phyloP scores from a whole-genome alignment of 2,797 vertebrate species.

The Buceros bicornis region DNA sequence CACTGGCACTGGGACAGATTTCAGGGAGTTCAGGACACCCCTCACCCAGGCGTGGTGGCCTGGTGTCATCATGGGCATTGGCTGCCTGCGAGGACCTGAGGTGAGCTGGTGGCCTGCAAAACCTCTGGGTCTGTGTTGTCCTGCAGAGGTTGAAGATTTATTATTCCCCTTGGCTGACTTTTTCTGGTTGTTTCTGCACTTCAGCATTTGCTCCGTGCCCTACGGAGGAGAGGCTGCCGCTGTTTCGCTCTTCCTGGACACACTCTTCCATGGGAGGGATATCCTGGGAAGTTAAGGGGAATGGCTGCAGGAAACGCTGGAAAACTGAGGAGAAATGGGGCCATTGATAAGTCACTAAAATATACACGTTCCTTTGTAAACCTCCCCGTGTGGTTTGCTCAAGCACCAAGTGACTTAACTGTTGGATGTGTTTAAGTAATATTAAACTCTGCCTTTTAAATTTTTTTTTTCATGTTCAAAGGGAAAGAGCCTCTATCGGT shows the following conservation, averaged over 20 bases:
- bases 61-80: fast-evolving
- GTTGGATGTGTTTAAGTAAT: constrained; percentile 1
- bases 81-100: not conserved
- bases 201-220: not conserved
- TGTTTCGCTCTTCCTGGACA: fast-evolving
- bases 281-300: not conserved
- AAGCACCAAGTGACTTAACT: constrained; percentile 21
- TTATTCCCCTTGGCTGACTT: not conserved
- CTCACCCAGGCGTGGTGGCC: fast-evolving
- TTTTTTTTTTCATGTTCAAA: constrained; percentile 10
- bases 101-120: not conserved
- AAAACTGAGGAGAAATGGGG: not conserved
- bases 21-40: not conserved
- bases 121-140: fast-evolving
- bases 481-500: not conserved
- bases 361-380: constrained; percentile 29
- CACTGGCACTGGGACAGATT: fast-evolving
- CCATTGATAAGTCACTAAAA: not conserved
- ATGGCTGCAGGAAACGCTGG: not conserved
- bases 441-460: constrained; percentile 24
- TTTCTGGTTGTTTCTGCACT: not conserved
- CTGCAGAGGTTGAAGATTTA: fast-evolving
- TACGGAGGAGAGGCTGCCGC: not conserved
- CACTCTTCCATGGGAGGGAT: not conserved
- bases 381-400: not conserved